Percentiles rank a stretch among this genome's conserved stretches.
Evolutionary conservation across 2,888 invertebrate species (phyloP).

Genomic region (Ochropacha duplaris): DNA sequence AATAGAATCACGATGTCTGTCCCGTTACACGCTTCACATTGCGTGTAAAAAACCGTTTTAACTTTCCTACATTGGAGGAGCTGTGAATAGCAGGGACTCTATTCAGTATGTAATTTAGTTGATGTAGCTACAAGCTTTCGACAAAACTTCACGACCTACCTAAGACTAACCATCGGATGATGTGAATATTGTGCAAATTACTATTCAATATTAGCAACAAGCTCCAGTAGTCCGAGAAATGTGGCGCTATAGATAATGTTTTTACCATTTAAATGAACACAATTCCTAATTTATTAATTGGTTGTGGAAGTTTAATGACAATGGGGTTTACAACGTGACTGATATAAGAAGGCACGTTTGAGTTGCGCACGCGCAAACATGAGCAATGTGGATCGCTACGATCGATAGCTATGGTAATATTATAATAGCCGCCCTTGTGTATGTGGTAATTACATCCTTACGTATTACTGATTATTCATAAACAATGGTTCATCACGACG

Average conservation of each 20-base stretch:
- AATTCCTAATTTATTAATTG: background rate
- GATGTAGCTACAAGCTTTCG: too few relatives aligned
- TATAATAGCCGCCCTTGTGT: slow-evolving; percentile 18
- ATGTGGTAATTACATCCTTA: slow-evolving; percentile 55
- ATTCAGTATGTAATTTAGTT: too few relatives aligned
- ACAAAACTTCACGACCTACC: too few relatives aligned
- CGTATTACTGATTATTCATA: slow-evolving; percentile 34
- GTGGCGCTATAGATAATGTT: too few relatives aligned
- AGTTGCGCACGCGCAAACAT: slow-evolving; percentile 14
- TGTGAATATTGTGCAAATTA: too few relatives aligned
- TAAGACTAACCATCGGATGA: too few relatives aligned
- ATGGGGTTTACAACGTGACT: slow-evolving; percentile 8
- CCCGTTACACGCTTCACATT: slow-evolving; percentile 33
- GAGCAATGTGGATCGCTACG: slow-evolving; percentile 30
- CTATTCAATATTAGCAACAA: too few relatives aligned
- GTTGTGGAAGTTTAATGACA: background rate
- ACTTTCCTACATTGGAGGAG: background rate
- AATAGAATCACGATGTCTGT: slow-evolving; percentile 33
- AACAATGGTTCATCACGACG: slow-evolving; percentile 20
- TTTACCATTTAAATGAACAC: background rate
- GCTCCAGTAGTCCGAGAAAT: too few relatives aligned
- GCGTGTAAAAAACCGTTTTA: slow-evolving; percentile 6
- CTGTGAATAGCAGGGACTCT: too few relatives aligned
- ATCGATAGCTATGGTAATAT: slow-evolving; percentile 46
- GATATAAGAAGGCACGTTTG: slow-evolving; percentile 11